These are phyloP conservation scores for Apteryx owenii DNA, from an alignment of 2,113 vertebrate genomes.

Conservation along the genomic window DNA sequence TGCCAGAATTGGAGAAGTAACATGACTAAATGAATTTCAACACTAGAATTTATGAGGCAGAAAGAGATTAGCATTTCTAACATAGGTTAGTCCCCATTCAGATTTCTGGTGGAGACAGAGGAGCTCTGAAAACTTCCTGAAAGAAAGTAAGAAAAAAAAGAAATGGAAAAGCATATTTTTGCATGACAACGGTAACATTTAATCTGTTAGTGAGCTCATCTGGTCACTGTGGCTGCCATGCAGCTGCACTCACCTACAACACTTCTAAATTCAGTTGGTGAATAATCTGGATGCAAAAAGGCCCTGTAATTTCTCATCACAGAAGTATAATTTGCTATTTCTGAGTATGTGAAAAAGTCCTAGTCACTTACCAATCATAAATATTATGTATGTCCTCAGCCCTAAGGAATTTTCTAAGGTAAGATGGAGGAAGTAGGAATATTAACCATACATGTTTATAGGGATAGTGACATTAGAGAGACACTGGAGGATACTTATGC, in stretches of 20 bases:
- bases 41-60: neutral
- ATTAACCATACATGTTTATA: neutral
- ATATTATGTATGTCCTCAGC: neutral
- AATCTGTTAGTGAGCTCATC: neutral
- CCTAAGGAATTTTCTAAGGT: neutral
- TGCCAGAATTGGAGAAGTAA: neutral
- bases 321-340: neutral
- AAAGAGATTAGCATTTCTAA: neutral
- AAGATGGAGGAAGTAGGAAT: neutral
- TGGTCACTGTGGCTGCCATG: neutral
- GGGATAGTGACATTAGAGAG: neutral
- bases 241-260: accelerated
- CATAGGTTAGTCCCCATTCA: neutral
- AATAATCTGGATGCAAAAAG: neutral
- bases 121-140: neutral
- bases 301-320: neutral
- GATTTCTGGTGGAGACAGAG: neutral
- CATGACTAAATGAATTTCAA: neutral
- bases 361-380: neutral
- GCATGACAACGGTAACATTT: neutral
- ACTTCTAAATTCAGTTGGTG: neutral
- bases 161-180: neutral
- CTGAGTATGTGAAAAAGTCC: neutral
- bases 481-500: neutral
- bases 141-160: neutral